Base-by-base conservation (phyloP, 2,113 vertebrate genomes). In the Ochotona curzoniae region DNA sequence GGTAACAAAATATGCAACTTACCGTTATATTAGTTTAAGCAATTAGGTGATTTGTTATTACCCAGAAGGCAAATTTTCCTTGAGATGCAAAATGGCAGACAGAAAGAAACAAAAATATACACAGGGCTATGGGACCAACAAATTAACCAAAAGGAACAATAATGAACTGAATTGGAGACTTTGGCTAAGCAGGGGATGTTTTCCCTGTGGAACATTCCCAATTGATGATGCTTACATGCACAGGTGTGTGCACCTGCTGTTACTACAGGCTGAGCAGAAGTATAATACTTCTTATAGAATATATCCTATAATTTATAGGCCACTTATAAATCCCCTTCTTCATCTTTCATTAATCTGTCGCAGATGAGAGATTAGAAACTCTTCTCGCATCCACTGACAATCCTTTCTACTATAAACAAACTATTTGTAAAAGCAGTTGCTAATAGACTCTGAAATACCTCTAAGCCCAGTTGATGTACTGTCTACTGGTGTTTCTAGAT, bases 31-130 rank as follows among this genome's bases (percentile, higher is more conserved):
- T 15, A 71, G 4, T 79, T 90, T 21, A 76, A 12, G 30, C 35
- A 87, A 76, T 35, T 20, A 79, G 80, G 35, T 80, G 71, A 93
- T 63, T 87, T 73, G 71, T 71, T 89, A 73, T 84, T 83, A 73
- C 49, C 67, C 57, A 14, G 51, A 64, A 90, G 51, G 12, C 3
- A 44, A 44, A 87, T 92, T 87, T 86, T 79, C 61, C 87, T 95
- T 86, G 30, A 83, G 71, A 70, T 83, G 75, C 67, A 81, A 3
- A 79, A 91, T 64, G 71, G 17, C 49, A 84, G 35, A 23, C 13
- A 32, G 49, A 71, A 51, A 80, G 30, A 49, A 49, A 84, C 84
- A 94, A 89, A 66, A 70, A 83, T 90, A 28, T 93, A 38, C 30
- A 81, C 71, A 83, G 83, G 70, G 21, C 28, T 78, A 23, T 26